A percentile compares a stretch with the other conserved stretches of the same genome.
Conservation (phyloP, 2,797 vertebrate species). For the Protonibea diacanthus region DNA sequence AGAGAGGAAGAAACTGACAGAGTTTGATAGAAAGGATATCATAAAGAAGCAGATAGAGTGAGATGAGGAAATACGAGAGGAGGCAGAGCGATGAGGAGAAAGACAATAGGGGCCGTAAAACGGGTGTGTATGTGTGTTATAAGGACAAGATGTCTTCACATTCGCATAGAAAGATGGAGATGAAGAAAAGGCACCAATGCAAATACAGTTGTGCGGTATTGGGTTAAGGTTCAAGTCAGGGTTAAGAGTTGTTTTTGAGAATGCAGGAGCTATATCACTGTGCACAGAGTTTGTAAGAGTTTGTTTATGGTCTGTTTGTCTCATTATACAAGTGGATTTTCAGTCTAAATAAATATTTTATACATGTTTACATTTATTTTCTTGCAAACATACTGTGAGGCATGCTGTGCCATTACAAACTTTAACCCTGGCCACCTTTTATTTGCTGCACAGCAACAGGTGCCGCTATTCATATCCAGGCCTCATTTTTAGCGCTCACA, state of each 20-base stretch:
- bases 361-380: not conserved
- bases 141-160: slow-evolving; percentile 26
- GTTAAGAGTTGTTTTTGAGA: not conserved
- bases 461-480: not conserved
- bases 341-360: not conserved
- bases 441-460: not conserved
- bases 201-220: not conserved
- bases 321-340: not conserved
- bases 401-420: not conserved
- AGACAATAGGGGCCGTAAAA: slow-evolving; percentile 41
- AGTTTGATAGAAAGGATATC: slow-evolving; percentile 64
- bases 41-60: slow-evolving; percentile 50
- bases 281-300: not conserved
- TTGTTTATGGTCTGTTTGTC: not conserved
- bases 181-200: slow-evolving; percentile 25
- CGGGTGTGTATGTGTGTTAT: not conserved
- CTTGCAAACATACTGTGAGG: not conserved
- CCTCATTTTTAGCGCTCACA: not conserved
- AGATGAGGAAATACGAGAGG: slow-evolving; percentile 54
- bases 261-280: not conserved
- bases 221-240: slow-evolving; percentile 7
- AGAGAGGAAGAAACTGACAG: slow-evolving; percentile 39
- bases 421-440: not conserved
- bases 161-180: slow-evolving; percentile 9
- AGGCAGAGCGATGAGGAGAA: slow-evolving; percentile 39